Base-by-base conservation (phyloP, 2,113 vertebrate species). In the Nesospiza acunhae region DNA sequence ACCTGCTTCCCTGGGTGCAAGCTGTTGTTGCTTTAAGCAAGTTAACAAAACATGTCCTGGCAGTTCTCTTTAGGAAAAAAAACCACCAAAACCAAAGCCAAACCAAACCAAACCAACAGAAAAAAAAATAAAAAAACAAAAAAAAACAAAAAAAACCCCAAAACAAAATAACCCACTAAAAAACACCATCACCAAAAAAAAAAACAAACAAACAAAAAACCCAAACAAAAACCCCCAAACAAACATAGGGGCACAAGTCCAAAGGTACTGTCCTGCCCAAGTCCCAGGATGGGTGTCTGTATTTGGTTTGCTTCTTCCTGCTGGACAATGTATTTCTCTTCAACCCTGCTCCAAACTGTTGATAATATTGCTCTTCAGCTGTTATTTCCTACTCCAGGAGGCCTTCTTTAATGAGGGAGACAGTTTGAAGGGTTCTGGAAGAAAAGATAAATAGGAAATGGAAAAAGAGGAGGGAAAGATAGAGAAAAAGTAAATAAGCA, bases 241-340 rank as follows among this genome's bases (percentile, higher is more conserved):
- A 47, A 46, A 35, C 24, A 19, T 0, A 56, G 9, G 5, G 9
- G 5, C 1, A 1, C 0, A 2, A 62, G 46, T 53, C 44, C 5
- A 7, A 73, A 64, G 42, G 26, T 84, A 11, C 26, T 21, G 24
- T 56, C n/a, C 31, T 60, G 35, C n/a, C 70, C 2, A 13, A 49
- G 70, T 60, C 46, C 7, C 28, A 22, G 31, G 26, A 13, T 69
- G 41, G 14, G 13, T 70, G 30, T 39, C 56, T 78, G 23, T 39
- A 37, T 44, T 56, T 72, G 18, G 17, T 80, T 90, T 73, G 41
- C 42, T 83, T 93, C 55, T 92, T 81, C 60, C 33, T 79, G 72
- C 23, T 83, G 55, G 35, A 73, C 42, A 66, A 15, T 15, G 15
- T 47, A 53, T 55, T 94, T 83, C 53, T 78, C 9, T 63, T 94